A percentile compares a stretch with the other conserved stretches of the same genome.
Conservation (phyloP, 1,140 invertebrate genomes). For the Neodiprion virginianus region DNA sequence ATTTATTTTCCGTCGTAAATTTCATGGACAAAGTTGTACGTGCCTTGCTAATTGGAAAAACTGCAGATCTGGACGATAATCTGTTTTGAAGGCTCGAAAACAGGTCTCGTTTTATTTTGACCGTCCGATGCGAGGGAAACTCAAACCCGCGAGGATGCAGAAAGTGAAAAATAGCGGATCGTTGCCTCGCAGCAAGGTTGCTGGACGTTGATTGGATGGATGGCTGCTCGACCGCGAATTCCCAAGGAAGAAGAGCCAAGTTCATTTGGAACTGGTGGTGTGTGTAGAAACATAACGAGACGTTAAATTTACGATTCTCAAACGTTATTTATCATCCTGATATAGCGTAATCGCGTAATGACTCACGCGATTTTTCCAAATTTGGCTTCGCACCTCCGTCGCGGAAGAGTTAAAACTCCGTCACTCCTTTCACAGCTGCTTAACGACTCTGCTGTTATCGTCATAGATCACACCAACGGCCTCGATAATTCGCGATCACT, state of each 20-base stretch:
- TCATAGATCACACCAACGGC: conserved; percentile 17
- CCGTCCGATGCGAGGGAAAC: background rate
- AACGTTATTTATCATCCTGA: conserved; percentile 29
- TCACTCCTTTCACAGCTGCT: conserved; percentile 27
- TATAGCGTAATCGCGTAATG: conserved; percentile 25
- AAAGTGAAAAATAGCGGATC: background rate
- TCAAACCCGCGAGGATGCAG: background rate
- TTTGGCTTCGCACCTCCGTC: conserved; percentile 16
- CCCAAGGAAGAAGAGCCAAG: background rate
- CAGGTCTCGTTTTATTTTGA: background rate
- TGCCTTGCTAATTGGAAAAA: too few relatives aligned
- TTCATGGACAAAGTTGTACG: too few relatives aligned
- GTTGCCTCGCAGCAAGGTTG: conserved; percentile 12
- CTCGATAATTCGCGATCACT: conserved; percentile 24
- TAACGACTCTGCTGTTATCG: background rate
- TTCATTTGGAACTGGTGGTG: background rate
- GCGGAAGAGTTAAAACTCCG: conserved; percentile 22
- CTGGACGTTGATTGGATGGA: conserved; percentile 25
- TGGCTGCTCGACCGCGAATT: conserved; percentile 18
- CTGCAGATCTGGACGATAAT: too few relatives aligned
- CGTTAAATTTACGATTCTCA: conserved; percentile 28
- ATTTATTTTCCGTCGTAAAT: too few relatives aligned
- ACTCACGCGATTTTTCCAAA: conserved; percentile 21
- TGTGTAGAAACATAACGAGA: conserved; percentile 14
- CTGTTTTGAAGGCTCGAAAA: too few relatives aligned